phyloP scores from a whole-genome alignment of 2,888 invertebrate species.

The Osedax frankpressi region DNA sequence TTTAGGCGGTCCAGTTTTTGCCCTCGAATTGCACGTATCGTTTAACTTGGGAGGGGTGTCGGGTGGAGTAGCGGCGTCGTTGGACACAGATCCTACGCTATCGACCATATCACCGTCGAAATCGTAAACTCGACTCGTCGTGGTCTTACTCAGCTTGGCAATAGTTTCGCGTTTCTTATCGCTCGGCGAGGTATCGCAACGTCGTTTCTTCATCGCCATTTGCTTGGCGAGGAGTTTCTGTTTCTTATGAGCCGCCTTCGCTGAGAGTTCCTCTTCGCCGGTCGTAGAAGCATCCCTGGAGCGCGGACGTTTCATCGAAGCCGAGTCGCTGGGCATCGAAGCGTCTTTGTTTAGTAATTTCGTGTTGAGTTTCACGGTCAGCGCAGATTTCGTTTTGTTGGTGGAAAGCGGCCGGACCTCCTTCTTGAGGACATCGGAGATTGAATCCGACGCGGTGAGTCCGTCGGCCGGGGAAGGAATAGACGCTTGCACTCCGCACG shows the following conservation, averaged over 20 bases:
- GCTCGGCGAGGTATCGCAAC: background rate
- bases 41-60: constrained; percentile 22
- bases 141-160: constrained; percentile 11
- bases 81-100: background rate
- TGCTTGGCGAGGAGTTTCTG: background rate
- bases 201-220: background rate
- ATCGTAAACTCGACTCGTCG: constrained; percentile 16
- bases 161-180: background rate
- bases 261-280: background rate
- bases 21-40: background rate
- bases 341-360: constrained; percentile 19
- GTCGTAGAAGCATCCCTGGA: background rate
- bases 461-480: background rate
- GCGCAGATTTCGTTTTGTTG: constrained; percentile 13
- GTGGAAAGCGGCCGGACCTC: background rate
- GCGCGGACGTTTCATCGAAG: background rate
- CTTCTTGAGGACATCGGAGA: constrained; percentile 6
- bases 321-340: background rate
- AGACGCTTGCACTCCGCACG: background rate
- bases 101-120: constrained; percentile 18
- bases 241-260: background rate
- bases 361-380: constrained; percentile 24
- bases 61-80: background rate
- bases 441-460: background rate
- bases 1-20: background rate